Percentiles rank a stretch among this genome's conserved stretches.
These are phyloP conservation scores for Melierax canorus DNA, from an alignment of 2,113 vertebrate species.

Conservation along the genomic window DNA sequence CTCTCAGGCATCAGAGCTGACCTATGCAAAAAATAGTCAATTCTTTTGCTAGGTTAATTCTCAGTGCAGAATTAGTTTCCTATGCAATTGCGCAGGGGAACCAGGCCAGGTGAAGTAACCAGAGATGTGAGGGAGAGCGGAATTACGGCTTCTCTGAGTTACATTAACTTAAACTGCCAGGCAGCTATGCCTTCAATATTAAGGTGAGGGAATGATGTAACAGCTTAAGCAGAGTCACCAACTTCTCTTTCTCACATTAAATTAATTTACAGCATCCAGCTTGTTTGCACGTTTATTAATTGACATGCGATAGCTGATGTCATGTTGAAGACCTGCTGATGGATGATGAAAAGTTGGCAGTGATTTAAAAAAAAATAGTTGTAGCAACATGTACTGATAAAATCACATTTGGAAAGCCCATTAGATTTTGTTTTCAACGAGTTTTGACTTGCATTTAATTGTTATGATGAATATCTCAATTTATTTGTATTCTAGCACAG, in stretches of 20 bases:
- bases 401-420: not conserved
- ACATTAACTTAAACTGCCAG: not conserved
- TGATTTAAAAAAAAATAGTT: not conserved
- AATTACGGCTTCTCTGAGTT: not conserved
- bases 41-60: not conserved
- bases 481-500: not conserved
- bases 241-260: not conserved
- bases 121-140: not conserved
- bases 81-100: not conserved
- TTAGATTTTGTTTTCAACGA: not conserved
- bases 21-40: not conserved
- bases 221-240: not conserved
- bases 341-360: not conserved
- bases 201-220: not conserved
- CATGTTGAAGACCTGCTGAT: not conserved
- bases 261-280: not conserved
- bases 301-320: not conserved
- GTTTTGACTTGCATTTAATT: constrained; percentile 35
- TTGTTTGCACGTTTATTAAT: constrained; percentile 13
- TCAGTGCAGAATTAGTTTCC: not conserved
- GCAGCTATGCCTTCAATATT: not conserved
- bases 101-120: not conserved
- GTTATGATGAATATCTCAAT: not conserved
- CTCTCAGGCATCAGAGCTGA: not conserved
- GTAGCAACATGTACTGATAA: not conserved